A percentile compares a stretch with the other conserved stretches of the same genome.
Evolutionary conservation across 2,888 invertebrate genomes (phyloP).

Genomic region (Ellobium chinense): DNA sequence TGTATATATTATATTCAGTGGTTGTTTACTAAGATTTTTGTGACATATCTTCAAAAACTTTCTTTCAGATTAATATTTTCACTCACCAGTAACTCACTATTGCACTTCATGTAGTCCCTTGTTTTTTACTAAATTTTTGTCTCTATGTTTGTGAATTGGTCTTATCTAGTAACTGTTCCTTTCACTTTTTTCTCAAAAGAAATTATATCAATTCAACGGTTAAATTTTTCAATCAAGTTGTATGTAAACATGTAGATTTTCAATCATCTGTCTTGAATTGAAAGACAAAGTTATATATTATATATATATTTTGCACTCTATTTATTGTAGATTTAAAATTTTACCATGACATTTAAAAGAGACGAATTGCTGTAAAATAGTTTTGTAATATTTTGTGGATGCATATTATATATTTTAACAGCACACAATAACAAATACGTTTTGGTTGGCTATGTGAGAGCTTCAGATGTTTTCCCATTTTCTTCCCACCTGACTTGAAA

Average conservation of each 20-base stretch:
- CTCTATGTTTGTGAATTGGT: too few species aligned
- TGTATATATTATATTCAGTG: constrained; percentile 36
- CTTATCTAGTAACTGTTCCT: too few species aligned
- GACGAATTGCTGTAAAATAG: not conserved
- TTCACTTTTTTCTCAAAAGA: not conserved
- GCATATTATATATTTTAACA: not conserved
- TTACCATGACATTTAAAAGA: not conserved
- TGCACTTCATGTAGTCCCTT: constrained; percentile 1
- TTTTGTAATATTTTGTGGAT: constrained; percentile 8
- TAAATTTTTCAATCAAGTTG: not conserved
- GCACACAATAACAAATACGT: not conserved
- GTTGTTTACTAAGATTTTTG: constrained; percentile 14
- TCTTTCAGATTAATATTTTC: constrained; percentile 26
- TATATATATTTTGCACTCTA: constrained; percentile 36
- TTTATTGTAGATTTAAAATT: constrained; percentile 18
- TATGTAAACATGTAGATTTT: not conserved
- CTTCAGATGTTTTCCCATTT: not conserved
- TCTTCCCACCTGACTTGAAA: too few species aligned
- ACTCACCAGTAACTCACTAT: not conserved
- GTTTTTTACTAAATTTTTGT: not conserved
- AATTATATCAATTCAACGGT: not conserved
- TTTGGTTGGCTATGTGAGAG: not conserved
- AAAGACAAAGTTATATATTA: constrained; percentile 26
- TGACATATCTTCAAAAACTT: constrained; percentile 28
- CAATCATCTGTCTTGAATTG: not conserved